Percentiles rank a stretch among this genome's conserved stretches.
Evolutionary conservation across 2,797 vertebrate genomes (phyloP).

Genomic region (Hapalemur alaotrensis): DNA sequence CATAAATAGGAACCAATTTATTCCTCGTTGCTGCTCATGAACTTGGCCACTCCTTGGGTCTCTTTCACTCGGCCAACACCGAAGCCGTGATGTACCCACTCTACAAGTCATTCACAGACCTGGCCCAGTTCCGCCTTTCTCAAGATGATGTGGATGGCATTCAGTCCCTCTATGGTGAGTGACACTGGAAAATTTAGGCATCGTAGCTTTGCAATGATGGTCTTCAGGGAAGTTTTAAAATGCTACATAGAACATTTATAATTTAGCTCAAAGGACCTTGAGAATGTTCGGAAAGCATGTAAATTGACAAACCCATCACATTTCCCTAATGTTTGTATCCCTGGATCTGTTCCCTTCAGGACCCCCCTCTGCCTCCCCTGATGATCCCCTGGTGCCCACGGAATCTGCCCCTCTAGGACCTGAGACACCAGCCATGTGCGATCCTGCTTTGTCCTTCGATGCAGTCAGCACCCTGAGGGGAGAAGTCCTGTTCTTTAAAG

Average conservation of each 20-base stretch:
- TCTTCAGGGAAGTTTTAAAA: neutral
- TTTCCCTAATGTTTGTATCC: neutral
- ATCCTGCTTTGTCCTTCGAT: constrained; percentile 86
- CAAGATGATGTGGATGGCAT: constrained; percentile 87
- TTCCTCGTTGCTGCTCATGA: constrained; percentile 89
- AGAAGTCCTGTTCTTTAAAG: constrained; percentile 91
- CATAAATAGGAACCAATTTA: constrained; percentile 82
- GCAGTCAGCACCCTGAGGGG: constrained; percentile 86
- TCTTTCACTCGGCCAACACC: constrained; percentile 83
- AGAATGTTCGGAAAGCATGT: neutral
- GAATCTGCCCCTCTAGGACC: constrained; percentile 32
- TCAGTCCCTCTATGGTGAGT: constrained; percentile 86
- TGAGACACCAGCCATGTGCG: constrained; percentile 74
- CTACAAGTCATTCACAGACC: constrained; percentile 79
- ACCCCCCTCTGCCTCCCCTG: neutral
- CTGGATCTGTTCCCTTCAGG: constrained; percentile 63
- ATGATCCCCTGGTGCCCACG: neutral
- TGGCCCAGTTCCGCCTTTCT: constrained; percentile 71
- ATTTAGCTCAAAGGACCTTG: neutral
- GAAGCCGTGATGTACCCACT: constrained; percentile 87
- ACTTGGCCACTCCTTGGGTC: constrained; percentile 88
- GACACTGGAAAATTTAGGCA: neutral
- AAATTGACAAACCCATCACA: neutral
- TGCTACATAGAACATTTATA: neutral
- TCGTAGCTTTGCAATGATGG: neutral